A percentile compares a stretch with the other conserved stretches of the same genome.
phyloP scores from a whole-genome alignment of 2,113 vertebrate species.

The Xenopus borealis region DNA sequence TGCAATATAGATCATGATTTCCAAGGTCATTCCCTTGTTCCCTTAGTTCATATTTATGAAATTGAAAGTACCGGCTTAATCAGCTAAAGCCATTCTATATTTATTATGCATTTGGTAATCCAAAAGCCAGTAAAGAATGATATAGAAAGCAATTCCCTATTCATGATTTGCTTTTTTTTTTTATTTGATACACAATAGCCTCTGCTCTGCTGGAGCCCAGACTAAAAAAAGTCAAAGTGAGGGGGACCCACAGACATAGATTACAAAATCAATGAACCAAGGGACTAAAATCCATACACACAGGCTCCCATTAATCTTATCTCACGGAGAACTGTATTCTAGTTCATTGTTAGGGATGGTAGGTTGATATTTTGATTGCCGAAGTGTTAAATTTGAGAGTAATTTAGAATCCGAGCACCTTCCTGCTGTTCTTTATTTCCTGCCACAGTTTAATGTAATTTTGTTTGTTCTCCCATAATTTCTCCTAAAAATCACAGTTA shows the following conservation, averaged over 20 bases:
- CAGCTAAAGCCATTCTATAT: too few relatives aligned
- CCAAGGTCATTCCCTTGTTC: too few relatives aligned
- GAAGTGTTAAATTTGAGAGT: slow-evolving; percentile 10
- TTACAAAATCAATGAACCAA: slow-evolving; percentile 39
- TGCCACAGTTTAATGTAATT: neutral
- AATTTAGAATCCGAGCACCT: slow-evolving; percentile 10
- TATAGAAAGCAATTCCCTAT: slow-evolving; percentile 6
- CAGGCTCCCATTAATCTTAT: slow-evolving; percentile 34
- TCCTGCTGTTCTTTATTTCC: slow-evolving; percentile 20
- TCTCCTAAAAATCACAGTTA: neutral
- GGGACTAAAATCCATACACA: slow-evolving; percentile 29
- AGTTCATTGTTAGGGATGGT: slow-evolving; percentile 31
- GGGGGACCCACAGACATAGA: slow-evolving; percentile 29
- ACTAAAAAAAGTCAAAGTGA: slow-evolving; percentile 19
- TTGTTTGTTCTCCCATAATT: neutral
- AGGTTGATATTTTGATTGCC: slow-evolving; percentile 13
- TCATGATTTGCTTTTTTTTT: neutral
- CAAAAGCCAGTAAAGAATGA: too few relatives aligned
- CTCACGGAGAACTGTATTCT: slow-evolving; percentile 21
- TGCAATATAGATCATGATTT: too few relatives aligned
- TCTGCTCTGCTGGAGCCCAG: slow-evolving; percentile 6
- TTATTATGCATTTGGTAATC: too few relatives aligned
- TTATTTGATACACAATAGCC: slow-evolving; percentile 11
- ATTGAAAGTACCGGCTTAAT: too few relatives aligned
- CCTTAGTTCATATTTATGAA: too few relatives aligned